Percentiles rank a stretch among this genome's conserved stretches.
These are phyloP conservation scores for Drosophila subobscura DNA, from an alignment of 1,140 invertebrate species.

Conservation along the genomic window DNA sequence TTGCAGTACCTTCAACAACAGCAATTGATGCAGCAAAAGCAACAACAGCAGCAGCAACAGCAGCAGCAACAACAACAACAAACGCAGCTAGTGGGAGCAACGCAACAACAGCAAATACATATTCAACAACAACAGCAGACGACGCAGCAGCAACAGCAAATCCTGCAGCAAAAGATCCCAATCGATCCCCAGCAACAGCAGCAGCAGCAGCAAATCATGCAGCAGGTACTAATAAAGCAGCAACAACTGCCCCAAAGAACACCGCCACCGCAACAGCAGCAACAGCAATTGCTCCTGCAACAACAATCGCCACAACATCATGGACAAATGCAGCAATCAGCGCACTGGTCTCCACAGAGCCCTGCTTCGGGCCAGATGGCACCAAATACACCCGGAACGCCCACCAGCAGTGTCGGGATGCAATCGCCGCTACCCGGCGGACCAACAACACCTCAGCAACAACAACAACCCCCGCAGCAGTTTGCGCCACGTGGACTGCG, in stretches of 20 bases:
- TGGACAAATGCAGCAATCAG: slow-evolving; percentile 59
- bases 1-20: slow-evolving; percentile 79
- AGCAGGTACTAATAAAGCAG: slow-evolving; percentile 75
- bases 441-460: slow-evolving; percentile 67
- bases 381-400: slow-evolving; percentile 66
- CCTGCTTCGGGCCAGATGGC: slow-evolving; percentile 63
- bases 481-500: slow-evolving; percentile 57
- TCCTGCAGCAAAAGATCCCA: slow-evolving; percentile 47
- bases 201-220: slow-evolving; percentile 71
- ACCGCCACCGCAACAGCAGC: slow-evolving; percentile 70
- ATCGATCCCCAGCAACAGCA: slow-evolving; percentile 55
- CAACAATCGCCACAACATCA: slow-evolving; percentile 78
- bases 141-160: slow-evolving; percentile 67
- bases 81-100: slow-evolving; percentile 44
- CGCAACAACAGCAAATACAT: slow-evolving; percentile 67
- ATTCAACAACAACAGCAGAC: slow-evolving; percentile 60
- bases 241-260: slow-evolving; percentile 73
- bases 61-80: slow-evolving; percentile 37
- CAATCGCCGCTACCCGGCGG: slow-evolving; percentile 70
- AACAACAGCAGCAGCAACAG: slow-evolving; percentile 54
- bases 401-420: slow-evolving; percentile 73
- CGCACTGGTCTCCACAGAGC: slow-evolving; percentile 70
- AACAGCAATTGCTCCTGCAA: slow-evolving; percentile 59
- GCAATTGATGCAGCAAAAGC: slow-evolving; percentile 64
- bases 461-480: slow-evolving; percentile 66